Percentiles rank a stretch among this genome's conserved stretches.
Evolutionary conservation across 2,797 vertebrate species (phyloP).

Genomic region (Intellagama lesueurii): DNA sequence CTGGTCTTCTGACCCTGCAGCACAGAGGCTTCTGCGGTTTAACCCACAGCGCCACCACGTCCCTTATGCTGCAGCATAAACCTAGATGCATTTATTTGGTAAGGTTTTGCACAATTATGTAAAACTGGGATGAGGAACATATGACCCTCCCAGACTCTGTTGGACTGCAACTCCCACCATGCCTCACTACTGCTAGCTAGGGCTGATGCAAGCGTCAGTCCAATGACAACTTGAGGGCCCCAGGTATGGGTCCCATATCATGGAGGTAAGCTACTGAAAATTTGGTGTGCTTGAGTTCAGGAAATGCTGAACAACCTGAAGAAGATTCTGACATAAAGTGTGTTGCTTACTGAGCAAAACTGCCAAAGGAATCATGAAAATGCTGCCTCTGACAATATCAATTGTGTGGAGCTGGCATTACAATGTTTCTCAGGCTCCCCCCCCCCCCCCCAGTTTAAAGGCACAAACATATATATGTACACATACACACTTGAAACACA

Average conservation of each 20-base stretch:
- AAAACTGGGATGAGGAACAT: background rate
- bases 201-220: background rate
- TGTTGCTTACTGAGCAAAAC: no score
- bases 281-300: background rate
- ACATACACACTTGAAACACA: background rate
- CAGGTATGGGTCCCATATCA: background rate
- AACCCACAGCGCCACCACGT: no score
- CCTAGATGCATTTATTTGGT: no score
- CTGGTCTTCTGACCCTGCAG: no score
- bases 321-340: no score
- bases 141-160: background rate
- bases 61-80: no score
- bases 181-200: background rate
- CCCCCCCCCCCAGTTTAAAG: background rate
- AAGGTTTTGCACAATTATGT: background rate
- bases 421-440: no score
- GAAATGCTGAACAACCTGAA: background rate
- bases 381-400: no score
- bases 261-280: background rate
- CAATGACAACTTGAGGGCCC: background rate
- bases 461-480: background rate
- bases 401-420: no score
- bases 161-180: background rate
- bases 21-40: no score
- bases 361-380: no score